phyloP scores from a whole-genome alignment of 2,888 invertebrate species.

The Netelia melanura region DNA sequence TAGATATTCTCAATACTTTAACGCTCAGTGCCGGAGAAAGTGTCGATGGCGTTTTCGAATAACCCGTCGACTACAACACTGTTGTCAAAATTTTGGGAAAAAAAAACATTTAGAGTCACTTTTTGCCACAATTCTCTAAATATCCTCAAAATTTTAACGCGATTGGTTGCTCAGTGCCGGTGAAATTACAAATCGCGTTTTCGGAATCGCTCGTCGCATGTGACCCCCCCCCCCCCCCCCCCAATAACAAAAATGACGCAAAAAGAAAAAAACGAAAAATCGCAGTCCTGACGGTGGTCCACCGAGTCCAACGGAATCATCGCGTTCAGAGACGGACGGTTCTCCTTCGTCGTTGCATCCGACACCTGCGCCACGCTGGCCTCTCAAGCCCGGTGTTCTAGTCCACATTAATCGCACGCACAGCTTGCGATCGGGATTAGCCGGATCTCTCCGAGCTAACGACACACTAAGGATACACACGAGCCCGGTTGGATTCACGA shows the following conservation, averaged over 20 bases:
- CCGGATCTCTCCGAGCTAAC: conserved; percentile 74
- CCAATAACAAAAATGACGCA: not conserved
- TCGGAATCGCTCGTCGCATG: too few species aligned
- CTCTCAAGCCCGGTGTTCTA: conserved; percentile 94
- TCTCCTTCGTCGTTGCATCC: conserved; percentile 73
- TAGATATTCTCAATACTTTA: too few species aligned
- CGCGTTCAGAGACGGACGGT: conserved; percentile 75
- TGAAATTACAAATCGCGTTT: too few species aligned
- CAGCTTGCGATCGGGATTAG: conserved; percentile 86
- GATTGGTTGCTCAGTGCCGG: too few species aligned
- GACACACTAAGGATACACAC: conserved; percentile 74
- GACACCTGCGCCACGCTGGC: conserved; percentile 91
- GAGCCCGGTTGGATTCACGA: conserved; percentile 64
- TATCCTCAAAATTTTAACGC: too few species aligned
- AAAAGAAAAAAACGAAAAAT: conserved; percentile 45
- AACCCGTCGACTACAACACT: too few species aligned
- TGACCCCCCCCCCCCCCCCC: too few species aligned
- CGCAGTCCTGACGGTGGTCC: conserved; percentile 86
- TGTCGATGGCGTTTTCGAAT: too few species aligned
- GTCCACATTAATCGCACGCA: conserved; percentile 95
- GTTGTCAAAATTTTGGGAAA: too few species aligned
- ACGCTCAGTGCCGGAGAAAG: too few species aligned
- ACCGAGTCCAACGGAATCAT: conserved; percentile 81
- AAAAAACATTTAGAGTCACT: too few species aligned
- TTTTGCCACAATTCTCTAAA: too few species aligned